Conservation (phyloP, 1,140 invertebrate species). For the Meloidogyne hapla region DNA sequence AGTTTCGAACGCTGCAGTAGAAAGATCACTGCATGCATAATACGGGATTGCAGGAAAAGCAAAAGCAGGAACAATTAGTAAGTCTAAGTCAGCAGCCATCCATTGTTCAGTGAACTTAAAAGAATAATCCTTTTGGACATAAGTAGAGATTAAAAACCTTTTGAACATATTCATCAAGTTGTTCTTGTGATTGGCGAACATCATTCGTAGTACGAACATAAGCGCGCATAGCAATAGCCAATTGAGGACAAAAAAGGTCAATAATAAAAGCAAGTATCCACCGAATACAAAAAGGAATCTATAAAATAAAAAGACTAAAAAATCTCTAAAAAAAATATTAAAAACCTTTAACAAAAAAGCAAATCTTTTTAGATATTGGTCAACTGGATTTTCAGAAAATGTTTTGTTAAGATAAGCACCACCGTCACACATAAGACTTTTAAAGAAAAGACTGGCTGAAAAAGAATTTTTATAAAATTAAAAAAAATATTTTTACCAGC, state of each 20-base stretch:
- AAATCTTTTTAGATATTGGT: constrained; percentile 53
- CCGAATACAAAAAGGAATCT: constrained; percentile 54
- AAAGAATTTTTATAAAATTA: constrained; percentile 8
- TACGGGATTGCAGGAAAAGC: constrained; percentile 51
- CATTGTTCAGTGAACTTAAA: constrained; percentile 51
- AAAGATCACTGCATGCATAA: constrained; percentile 41
- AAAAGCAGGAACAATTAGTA: constrained; percentile 58
- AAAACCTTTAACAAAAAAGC: constrained; percentile 46
- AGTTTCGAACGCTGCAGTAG: constrained; percentile 49
- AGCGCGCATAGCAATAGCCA: constrained; percentile 30
- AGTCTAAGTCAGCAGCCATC: constrained; percentile 54
- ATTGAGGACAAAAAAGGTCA: constrained; percentile 36
- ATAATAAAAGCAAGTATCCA: constrained; percentile 36
- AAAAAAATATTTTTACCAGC: constrained; percentile 26
- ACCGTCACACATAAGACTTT: constrained; percentile 55
- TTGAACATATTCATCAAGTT: constrained; percentile 35
- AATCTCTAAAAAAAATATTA: background rate
- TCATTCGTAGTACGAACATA: constrained; percentile 48
- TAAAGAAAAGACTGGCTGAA: constrained; percentile 43
- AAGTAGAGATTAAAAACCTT: constrained; percentile 23
- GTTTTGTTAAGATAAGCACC: constrained; percentile 50
- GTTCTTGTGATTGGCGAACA: constrained; percentile 36
- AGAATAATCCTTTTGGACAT: background rate
- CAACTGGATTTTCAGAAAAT: constrained; percentile 52
- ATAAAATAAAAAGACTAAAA: constrained; percentile 15